Percentiles rank a stretch among this genome's conserved stretches.
Conservation (phyloP, 2,797 vertebrate genomes). For the Anisognathus igniventris region DNA sequence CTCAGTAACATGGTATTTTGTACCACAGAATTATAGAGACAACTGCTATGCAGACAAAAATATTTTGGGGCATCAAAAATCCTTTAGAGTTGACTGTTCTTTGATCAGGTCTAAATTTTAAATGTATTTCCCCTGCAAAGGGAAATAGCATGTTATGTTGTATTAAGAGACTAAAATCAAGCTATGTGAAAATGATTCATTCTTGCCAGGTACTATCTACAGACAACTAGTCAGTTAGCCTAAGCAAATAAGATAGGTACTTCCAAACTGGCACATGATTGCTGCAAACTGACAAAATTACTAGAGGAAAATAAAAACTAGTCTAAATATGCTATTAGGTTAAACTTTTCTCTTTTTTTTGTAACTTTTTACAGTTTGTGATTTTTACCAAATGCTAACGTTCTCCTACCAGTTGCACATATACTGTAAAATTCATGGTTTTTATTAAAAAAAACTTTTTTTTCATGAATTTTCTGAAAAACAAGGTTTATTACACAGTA, state of each 20-base stretch:
- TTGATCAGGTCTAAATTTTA: neutral
- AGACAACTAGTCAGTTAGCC: neutral
- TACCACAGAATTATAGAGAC: neutral
- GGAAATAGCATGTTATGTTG: accelerated
- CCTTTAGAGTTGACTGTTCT: neutral
- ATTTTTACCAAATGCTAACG: neutral
- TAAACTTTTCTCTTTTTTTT: neutral
- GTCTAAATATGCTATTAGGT: neutral
- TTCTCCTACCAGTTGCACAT: accelerated
- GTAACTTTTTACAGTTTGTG: neutral
- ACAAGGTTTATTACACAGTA: neutral
- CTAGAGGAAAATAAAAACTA: neutral
- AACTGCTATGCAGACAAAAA: neutral
- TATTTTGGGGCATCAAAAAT: neutral
- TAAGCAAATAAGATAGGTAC: neutral
- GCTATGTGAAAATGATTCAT: neutral
- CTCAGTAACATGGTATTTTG: neutral
- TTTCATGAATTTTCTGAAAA: neutral
- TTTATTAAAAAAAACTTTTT: neutral
- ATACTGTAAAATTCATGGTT: neutral
- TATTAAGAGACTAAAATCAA: neutral
- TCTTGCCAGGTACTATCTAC: neutral
- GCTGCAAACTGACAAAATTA: neutral
- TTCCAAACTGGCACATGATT: neutral
- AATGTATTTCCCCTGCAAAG: neutral